phyloP scores from a whole-genome alignment of 2,797 vertebrate genomes.

The Tympanoctomys barrerae region DNA sequence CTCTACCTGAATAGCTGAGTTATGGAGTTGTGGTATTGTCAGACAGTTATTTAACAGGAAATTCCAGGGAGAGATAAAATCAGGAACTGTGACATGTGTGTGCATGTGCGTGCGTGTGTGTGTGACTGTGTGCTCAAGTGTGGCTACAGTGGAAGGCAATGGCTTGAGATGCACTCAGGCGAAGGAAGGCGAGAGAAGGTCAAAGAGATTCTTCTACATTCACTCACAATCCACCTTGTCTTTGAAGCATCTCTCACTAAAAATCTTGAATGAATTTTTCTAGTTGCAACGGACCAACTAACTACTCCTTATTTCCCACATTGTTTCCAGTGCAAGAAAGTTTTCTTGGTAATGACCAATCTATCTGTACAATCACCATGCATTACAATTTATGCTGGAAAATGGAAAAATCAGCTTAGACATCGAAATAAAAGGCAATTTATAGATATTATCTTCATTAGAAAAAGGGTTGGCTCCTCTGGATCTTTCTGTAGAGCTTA shows the following conservation, averaged over 20 bases:
- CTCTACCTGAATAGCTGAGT: not conserved
- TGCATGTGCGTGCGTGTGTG: no score
- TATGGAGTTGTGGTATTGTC: not conserved
- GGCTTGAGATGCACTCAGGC: not conserved
- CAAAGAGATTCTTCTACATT: not conserved
- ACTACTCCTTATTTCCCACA: not conserved
- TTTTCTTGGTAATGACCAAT: not conserved
- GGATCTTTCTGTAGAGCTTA: not conserved
- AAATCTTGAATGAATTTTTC: not conserved
- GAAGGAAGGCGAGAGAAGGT: not conserved
- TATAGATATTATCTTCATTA: not conserved
- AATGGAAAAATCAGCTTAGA: not conserved
- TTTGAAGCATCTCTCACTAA: not conserved
- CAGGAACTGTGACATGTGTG: not conserved
- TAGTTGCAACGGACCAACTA: not conserved
- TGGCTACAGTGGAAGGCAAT: fast-evolving
- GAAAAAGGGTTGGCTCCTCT: not conserved
- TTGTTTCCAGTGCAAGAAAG: not conserved
- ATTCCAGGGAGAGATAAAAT: not conserved
- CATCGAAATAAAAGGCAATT: not conserved
- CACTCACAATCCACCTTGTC: not conserved
- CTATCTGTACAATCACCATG: not conserved
- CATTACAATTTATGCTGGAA: not conserved
- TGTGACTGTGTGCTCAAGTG: not conserved
- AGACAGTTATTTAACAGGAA: not conserved